These are phyloP conservation scores for Euclidia mi DNA, from an alignment of 2,888 invertebrate species.

Conservation along the genomic window DNA sequence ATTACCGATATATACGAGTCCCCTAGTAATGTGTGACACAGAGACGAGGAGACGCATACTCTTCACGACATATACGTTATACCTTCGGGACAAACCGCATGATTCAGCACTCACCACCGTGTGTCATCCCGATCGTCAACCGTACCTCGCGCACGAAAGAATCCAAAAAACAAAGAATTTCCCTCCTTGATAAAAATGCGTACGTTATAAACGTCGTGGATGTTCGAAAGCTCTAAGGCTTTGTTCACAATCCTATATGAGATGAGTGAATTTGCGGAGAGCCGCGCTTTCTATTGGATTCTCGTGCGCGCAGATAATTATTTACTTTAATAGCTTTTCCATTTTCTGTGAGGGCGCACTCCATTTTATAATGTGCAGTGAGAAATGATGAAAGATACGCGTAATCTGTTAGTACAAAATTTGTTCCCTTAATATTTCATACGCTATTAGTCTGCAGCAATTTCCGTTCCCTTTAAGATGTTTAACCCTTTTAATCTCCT, in stretches of 20 bases:
- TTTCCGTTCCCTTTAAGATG: slow-evolving; percentile 1
- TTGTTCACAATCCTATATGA: slow-evolving; percentile 13
- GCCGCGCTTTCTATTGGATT: slow-evolving; percentile 18
- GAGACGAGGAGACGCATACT: too few relatives aligned
- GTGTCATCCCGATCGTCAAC: too few relatives aligned
- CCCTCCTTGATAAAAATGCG: neutral
- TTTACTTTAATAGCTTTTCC: slow-evolving; percentile 16
- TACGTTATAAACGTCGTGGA: neutral
- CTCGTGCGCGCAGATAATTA: slow-evolving; percentile 13
- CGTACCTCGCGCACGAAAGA: too few relatives aligned
- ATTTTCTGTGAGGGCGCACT: neutral
- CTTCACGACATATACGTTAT: too few relatives aligned
- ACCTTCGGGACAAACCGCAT: too few relatives aligned
- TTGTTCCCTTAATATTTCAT: too few relatives aligned
- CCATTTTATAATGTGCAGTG: too few relatives aligned
- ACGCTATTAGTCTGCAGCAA: neutral
- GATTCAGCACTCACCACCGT: too few relatives aligned
- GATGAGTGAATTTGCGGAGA: slow-evolving; percentile 15
- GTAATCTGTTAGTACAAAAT: neutral
- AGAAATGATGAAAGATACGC: too few relatives aligned
- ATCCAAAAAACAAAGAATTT: too few relatives aligned
- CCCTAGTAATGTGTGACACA: too few relatives aligned
- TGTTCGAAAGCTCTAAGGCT: slow-evolving; percentile 6
- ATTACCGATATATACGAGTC: too few relatives aligned
- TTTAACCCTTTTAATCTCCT: slow-evolving; percentile 1